A percentile compares a stretch with the other conserved stretches of the same genome.
Conservation (phyloP, 1,140 invertebrate genomes). For the Drosophila gunungcola region DNA sequence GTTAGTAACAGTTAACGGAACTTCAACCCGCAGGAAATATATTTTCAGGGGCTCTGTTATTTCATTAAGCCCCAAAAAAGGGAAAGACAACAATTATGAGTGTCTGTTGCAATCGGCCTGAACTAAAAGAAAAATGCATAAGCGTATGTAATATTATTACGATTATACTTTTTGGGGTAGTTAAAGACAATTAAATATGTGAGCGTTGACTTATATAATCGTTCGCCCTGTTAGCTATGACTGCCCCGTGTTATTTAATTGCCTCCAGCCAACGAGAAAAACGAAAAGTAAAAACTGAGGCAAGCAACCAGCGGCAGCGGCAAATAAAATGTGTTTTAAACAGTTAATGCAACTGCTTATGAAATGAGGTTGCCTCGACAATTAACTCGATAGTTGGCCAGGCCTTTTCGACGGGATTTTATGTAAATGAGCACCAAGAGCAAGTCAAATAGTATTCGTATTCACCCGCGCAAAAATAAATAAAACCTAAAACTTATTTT, state of each 20-base stretch:
- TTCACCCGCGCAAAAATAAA: background rate
- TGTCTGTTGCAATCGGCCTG: constrained; percentile 40
- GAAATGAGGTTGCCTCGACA: constrained; percentile 73
- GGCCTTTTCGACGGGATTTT: constrained; percentile 44
- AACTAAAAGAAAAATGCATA: constrained; percentile 58
- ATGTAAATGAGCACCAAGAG: constrained; percentile 59
- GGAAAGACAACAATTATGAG: constrained; percentile 55
- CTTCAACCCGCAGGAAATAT: constrained; percentile 65
- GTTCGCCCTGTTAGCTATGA: constrained; percentile 65
- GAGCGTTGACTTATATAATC: constrained; percentile 70
- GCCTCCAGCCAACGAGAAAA: constrained; percentile 51
- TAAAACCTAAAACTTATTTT: constrained; percentile 2
- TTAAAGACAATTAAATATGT: constrained; percentile 77
- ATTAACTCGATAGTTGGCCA: constrained; percentile 39
- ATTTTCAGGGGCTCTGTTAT: background rate
- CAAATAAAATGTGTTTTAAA: constrained; percentile 68
- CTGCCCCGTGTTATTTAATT: constrained; percentile 72
- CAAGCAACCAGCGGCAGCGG: constrained; percentile 2
- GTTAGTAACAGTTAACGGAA: constrained; percentile 81
- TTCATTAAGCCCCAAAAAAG: constrained; percentile 17
- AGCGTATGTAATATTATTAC: constrained; percentile 70
- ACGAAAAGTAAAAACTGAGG: constrained; percentile 34
- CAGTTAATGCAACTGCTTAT: constrained; percentile 73
- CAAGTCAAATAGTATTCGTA: constrained; percentile 8
- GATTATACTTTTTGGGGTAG: constrained; percentile 51